These are phyloP conservation scores for Lamellibrachia columna DNA, from an alignment of 2,888 invertebrate species.

Conservation along the genomic window DNA sequence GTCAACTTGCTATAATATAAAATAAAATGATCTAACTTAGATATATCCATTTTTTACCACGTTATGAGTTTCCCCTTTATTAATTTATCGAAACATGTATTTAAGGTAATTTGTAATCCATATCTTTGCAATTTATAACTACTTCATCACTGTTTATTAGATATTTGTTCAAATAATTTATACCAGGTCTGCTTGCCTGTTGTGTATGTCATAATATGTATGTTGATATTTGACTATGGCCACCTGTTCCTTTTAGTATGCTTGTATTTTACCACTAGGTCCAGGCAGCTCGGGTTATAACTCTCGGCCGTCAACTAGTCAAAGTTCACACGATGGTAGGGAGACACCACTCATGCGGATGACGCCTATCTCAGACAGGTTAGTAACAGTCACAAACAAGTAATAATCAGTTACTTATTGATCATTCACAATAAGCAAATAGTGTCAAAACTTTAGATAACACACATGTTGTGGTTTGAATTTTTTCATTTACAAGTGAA, in stretches of 20 bases:
- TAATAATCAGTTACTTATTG: background rate
- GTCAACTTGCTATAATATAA: background rate
- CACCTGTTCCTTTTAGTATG: background rate
- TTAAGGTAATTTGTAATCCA: too few species aligned
- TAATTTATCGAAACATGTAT: background rate
- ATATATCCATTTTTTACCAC: background rate
- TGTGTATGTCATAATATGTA: background rate
- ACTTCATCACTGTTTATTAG: background rate
- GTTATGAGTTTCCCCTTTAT: background rate
- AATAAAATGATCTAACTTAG: background rate
- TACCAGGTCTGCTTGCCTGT: background rate
- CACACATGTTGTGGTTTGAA: too few species aligned
- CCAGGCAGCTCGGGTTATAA: slow-evolving; percentile 33
- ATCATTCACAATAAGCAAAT: background rate
- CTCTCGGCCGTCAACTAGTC: slow-evolving; percentile 46
- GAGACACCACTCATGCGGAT: slow-evolving; percentile 54
- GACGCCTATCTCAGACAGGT: slow-evolving; percentile 52
- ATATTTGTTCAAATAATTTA: background rate
- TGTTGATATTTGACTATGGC: background rate
- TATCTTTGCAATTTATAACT: background rate
- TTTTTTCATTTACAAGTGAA: too few species aligned
- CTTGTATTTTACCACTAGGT: background rate
- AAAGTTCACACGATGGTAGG: slow-evolving; percentile 49
- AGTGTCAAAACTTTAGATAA: background rate
- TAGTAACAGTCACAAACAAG: slow-evolving; percentile 14